Evolutionary conservation across 2,113 vertebrate genomes (phyloP), one percentile per base, ranked within the genome.

Genomic region (Eulacestoma nigropectus): DNA sequence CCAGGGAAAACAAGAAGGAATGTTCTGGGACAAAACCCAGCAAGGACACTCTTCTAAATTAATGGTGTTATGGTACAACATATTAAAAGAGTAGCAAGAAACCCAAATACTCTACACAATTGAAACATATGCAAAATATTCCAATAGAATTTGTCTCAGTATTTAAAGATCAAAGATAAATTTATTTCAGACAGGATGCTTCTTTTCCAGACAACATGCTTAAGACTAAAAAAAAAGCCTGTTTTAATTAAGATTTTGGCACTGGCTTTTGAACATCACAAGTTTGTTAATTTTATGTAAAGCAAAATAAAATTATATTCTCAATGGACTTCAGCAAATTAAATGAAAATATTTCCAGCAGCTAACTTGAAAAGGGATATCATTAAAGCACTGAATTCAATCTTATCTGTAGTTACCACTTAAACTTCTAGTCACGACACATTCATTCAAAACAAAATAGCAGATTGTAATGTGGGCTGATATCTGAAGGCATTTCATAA

Each of bases 391-490:
- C 32, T 90, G 93, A 83, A 90, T 91, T 96, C 73, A 95, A 72
- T 97, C 86, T 97, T 97, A 96, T 97, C 94, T 90, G 33, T 69
- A 94, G 80, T 78, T 94, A 55, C 84, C 89, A 90, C 90, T 97
- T 95, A 95, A 97, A 93, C 82, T 95, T 96, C 95, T n/a, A 96
- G 93, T 96, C 96, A 95, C 60, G 77, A 96, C 78, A 72, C 68
- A 94, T 88, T 97, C 79, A 94, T 93, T 96, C 89, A 97, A 95
- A 97, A 96, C 95, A 97, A 96, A 97, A 95, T 26, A 97, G 94
- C 83, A 97, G 92, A 95, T 63, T 97, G 94, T 84, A 93, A 57
- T 91, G 95, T 60, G 77, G 97, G 87, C 57, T 95, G 92, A 90
- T 94, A 97, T 96, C 96, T 91, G 91, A 97, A 97, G 70, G 77